phyloP scores from a whole-genome alignment of 1,140 invertebrate species.

The Periplaneta americana region DNA sequence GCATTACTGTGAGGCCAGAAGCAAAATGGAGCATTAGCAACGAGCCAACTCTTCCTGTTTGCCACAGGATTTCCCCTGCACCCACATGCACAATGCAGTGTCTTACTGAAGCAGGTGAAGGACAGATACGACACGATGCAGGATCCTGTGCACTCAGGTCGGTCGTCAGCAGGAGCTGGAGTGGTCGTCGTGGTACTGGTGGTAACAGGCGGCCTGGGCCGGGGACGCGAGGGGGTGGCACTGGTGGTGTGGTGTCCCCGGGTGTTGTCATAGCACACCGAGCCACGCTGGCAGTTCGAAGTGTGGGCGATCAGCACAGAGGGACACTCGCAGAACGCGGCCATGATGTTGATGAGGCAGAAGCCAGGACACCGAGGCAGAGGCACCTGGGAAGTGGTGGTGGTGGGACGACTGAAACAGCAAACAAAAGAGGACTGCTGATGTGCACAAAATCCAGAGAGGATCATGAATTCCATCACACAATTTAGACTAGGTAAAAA shows the following conservation, averaged over 20 bases:
- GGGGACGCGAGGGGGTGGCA: slow-evolving; percentile 1
- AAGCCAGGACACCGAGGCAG: slow-evolving; percentile 69
- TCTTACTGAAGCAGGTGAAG: slow-evolving; percentile 90
- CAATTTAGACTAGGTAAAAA: too few relatives aligned
- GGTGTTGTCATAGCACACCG: slow-evolving; percentile 73
- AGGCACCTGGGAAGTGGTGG: slow-evolving; percentile 24
- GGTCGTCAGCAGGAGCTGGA: slow-evolving; percentile 56
- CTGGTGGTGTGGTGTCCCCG: slow-evolving; percentile 28
- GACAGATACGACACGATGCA: slow-evolving; percentile 84
- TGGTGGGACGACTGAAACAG: too few relatives aligned
- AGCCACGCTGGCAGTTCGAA: slow-evolving; percentile 64
- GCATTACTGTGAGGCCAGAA: too few relatives aligned
- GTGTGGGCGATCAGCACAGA: slow-evolving; percentile 65
- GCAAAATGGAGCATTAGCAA: too few relatives aligned
- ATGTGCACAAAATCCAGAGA: too few relatives aligned
- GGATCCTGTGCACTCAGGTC: slow-evolving; percentile 82
- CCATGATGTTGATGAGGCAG: slow-evolving; percentile 75
- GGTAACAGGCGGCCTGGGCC: slow-evolving; percentile 34
- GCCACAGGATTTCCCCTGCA: too few relatives aligned
- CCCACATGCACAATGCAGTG: too few relatives aligned
- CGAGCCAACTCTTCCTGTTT: too few relatives aligned
- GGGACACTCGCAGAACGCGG: slow-evolving; percentile 74
- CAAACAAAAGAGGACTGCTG: too few relatives aligned
- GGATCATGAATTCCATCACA: too few relatives aligned
- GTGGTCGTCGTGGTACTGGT: slow-evolving; percentile 41